phyloP scores from a whole-genome alignment of 1,140 invertebrate genomes.

The Ips nitidus region DNA sequence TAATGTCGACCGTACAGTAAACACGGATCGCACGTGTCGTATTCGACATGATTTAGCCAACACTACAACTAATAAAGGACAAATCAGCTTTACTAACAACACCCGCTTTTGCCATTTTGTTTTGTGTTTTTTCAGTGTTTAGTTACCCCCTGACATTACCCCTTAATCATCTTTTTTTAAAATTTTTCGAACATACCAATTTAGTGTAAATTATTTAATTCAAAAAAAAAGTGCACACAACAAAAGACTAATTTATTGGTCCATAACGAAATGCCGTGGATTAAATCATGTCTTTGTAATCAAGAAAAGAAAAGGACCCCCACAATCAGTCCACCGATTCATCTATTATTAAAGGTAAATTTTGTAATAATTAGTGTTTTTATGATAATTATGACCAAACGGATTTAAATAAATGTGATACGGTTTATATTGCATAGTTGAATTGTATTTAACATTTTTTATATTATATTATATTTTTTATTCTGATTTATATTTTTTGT shows the following conservation, averaged over 20 bases:
- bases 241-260: neutral
- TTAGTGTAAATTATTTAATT: too few species aligned
- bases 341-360: constrained; percentile 53
- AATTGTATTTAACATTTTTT: too few species aligned
- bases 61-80: constrained; percentile 20
- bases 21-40: constrained; percentile 19
- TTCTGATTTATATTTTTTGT: too few species aligned
- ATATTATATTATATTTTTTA: too few species aligned
- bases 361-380: neutral
- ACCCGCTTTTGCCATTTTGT: constrained; percentile 11
- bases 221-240: neutral
- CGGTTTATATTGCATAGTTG: too few species aligned
- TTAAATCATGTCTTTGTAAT: constrained; percentile 53
- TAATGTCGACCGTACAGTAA: constrained; percentile 8
- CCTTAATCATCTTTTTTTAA: neutral
- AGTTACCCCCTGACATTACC: constrained; percentile 1
- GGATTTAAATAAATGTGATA: too few species aligned
- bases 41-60: constrained; percentile 18
- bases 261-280: constrained; percentile 50
- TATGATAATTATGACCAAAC: too few species aligned
- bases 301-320: constrained; percentile 54
- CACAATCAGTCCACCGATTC: constrained; percentile 53
- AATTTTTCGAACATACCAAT: too few species aligned
- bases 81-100: constrained; percentile 15
- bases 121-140: constrained; percentile 10